These are phyloP conservation scores for Idaea dimidiata DNA, from an alignment of 2,888 invertebrate genomes.

Conservation along the genomic window DNA sequence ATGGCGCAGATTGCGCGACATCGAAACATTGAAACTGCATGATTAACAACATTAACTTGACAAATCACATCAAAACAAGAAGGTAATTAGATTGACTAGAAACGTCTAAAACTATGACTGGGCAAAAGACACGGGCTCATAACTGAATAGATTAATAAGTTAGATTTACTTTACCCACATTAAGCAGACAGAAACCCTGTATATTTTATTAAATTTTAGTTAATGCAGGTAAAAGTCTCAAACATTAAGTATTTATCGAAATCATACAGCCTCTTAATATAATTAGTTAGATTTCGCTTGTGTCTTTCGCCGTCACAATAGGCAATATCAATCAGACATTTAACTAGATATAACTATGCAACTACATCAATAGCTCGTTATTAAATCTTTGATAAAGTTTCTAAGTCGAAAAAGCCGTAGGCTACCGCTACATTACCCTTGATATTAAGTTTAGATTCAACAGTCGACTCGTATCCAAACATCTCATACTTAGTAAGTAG, in stretches of 20 bases:
- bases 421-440: constrained; percentile 62
- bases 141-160: not conserved
- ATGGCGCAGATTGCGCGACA: constrained; percentile 41
- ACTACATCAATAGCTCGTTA: constrained; percentile 63
- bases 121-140: not conserved
- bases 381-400: constrained; percentile 67
- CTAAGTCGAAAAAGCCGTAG: constrained; percentile 61
- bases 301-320: constrained; percentile 1
- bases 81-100: constrained; percentile 17
- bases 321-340: constrained; percentile 19
- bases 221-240: not conserved
- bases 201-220: not conserved
- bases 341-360: constrained; percentile 48
- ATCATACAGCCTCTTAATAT: not conserved
- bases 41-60: constrained; percentile 36
- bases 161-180: not conserved
- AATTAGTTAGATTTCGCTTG: not conserved
- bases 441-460: constrained; percentile 43
- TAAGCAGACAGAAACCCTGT: not conserved
- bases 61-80: constrained; percentile 35
- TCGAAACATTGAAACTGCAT: constrained; percentile 36
- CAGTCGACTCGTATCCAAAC: constrained; percentile 32
- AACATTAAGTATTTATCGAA: not conserved
- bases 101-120: constrained; percentile 13
- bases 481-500: constrained; percentile 28